phyloP scores from a whole-genome alignment of 2,888 invertebrate genomes.

The Dicycla oo region DNA sequence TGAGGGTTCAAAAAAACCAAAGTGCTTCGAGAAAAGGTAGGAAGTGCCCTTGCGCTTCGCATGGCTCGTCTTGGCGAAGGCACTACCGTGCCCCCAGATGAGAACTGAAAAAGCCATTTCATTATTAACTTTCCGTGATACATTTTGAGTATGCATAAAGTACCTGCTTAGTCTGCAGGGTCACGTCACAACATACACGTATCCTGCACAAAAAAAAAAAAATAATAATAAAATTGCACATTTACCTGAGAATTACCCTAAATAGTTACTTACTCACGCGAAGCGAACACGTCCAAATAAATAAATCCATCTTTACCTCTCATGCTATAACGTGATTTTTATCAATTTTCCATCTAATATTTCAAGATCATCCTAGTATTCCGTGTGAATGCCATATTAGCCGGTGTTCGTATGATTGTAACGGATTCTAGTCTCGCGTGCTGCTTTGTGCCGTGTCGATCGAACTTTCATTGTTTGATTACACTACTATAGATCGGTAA shows the following conservation, averaged over 20 bases:
- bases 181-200: neutral
- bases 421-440: slow-evolving; percentile 52
- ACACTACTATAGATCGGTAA: slow-evolving; percentile 20
- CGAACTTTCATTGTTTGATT: slow-evolving; percentile 52
- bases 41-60: too few relatives aligned
- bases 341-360: slow-evolving; percentile 4
- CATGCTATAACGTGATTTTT: neutral
- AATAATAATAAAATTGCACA: neutral
- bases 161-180: neutral
- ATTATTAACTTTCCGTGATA: neutral
- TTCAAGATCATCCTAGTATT: slow-evolving; percentile 19
- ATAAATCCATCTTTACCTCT: neutral
- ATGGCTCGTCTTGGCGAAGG: too few relatives aligned
- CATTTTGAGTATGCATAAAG: neutral
- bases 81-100: too few relatives aligned
- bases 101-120: neutral
- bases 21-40: too few relatives aligned
- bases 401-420: slow-evolving; percentile 38
- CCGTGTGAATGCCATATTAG: slow-evolving; percentile 27
- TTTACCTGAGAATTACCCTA: neutral
- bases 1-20: too few relatives aligned
- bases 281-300: neutral
- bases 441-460: slow-evolving; percentile 53
- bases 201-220: too few relatives aligned
- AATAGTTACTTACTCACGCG: too few relatives aligned